These are phyloP conservation scores for Peromyscus californicus DNA, from an alignment of 2,113 vertebrate genomes.

Conservation along the genomic window DNA sequence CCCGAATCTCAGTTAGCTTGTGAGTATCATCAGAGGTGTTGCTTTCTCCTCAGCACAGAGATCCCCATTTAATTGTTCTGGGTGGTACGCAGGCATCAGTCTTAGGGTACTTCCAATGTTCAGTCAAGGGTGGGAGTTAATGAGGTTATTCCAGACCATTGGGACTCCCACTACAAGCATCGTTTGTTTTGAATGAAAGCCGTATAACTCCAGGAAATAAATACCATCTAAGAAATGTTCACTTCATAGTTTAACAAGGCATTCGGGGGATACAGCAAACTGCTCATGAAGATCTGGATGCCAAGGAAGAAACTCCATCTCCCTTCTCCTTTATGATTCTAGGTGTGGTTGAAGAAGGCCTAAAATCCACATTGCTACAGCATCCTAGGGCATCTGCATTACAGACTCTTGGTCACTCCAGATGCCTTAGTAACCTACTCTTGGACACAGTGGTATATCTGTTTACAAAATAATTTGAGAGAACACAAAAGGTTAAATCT, in stretches of 20 bases:
- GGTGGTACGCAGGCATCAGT: background rate
- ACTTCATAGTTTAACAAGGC: background rate
- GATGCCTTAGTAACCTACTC: background rate
- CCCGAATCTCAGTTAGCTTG: background rate
- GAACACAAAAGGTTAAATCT: background rate
- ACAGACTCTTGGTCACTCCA: conserved; percentile 45
- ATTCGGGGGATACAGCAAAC: background rate
- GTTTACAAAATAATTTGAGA: conserved; percentile 61
- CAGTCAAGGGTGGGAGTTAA: background rate
- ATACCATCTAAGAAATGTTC: background rate
- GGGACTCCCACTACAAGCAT: background rate
- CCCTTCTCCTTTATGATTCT: background rate
- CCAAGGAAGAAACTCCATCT: background rate
- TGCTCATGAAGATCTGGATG: background rate
- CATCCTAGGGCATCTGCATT: conserved; percentile 41
- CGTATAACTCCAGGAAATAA: background rate
- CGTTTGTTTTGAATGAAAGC: conserved; percentile 3
- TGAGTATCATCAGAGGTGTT: background rate
- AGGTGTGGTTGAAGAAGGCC: background rate
- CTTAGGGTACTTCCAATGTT: background rate
- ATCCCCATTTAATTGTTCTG: background rate
- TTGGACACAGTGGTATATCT: background rate
- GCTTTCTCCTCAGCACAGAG: background rate
- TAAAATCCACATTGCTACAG: conserved; percentile 48
- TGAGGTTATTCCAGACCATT: background rate